Evolutionary conservation across 2,888 invertebrate genomes (phyloP).

Genomic region (Gandaritis pyraliata): DNA sequence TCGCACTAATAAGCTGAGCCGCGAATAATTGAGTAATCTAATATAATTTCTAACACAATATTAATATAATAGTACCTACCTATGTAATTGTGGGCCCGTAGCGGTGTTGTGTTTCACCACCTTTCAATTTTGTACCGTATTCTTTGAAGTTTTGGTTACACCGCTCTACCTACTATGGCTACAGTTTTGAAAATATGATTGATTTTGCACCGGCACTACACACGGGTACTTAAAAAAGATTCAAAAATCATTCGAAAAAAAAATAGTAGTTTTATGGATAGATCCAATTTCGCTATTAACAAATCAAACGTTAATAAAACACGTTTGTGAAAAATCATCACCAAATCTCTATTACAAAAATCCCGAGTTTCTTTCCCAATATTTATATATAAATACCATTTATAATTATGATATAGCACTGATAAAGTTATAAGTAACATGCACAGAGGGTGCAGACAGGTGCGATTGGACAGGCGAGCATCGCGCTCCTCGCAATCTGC

Average conservation of each 20-base stretch:
- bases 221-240: neutral
- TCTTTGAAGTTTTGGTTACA: constrained; percentile 30
- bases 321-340: no score
- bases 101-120: constrained; percentile 48
- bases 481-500: constrained; percentile 8
- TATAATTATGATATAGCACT: constrained; percentile 2
- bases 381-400: neutral
- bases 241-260: no score
- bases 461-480: constrained; percentile 20
- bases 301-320: no score
- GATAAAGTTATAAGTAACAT: constrained; percentile 24
- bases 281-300: no score
- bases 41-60: constrained; percentile 44
- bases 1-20: constrained; percentile 73
- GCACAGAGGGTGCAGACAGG: constrained; percentile 21
- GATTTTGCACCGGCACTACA: constrained; percentile 28
- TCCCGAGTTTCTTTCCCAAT: no score
- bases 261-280: no score
- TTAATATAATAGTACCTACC: constrained; percentile 43
- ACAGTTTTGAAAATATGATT: constrained; percentile 5
- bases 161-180: constrained; percentile 15
- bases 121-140: constrained; percentile 41
- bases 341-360: no score
- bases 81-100: constrained; percentile 33
- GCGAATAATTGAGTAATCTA: constrained; percentile 70